Evolutionary conservation across 2,888 invertebrate species (phyloP), one percentile per base, ranked within the genome.

Genomic region (Polydrusus pterygomalis): DNA sequence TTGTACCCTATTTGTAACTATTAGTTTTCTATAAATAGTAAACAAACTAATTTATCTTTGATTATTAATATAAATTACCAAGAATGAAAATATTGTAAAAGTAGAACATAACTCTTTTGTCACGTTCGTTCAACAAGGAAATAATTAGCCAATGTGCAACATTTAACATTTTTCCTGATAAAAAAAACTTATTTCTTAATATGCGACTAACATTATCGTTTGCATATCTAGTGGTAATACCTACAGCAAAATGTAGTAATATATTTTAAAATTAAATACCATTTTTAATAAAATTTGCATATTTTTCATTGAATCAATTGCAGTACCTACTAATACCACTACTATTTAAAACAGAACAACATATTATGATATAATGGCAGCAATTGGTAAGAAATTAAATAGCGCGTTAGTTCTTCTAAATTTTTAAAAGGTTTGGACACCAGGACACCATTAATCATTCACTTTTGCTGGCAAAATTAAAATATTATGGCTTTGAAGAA

Each of bases 51-150:
- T 43, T 40, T 62, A 62, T 38, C 38, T 58, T 38, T 5, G 10
- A 62, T 62, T 62, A 43, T 62, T 62, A 62, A 62, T 62, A 30
- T 40, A 62, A 15, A 40, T 15, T 62, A 62, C 62, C 43, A 11
- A 51, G 51, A 51, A 51, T 20, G 62, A 62, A 62, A 62, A 62
- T 62, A 62, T 43, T 43, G 30, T 51, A 40, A 62, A 62, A 62
- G 49, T 51, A 38, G 49, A 58, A 70, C 63, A 20, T 63, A n/a
- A 25, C 65, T 15, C 65, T 47, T 49, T 49, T 63, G 70, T 60
- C 70, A 70, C 70, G 62, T 70, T 70, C 20, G 20, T 25, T 34
- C 51, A 40, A 70, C 63, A 70, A 70, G 70, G 70, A 70, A 70
- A 63, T 70, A 38, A 49, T 70, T 51, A 70, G 20, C 5, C 18